Evolutionary conservation across 2,113 vertebrate genomes (phyloP), one percentile per base, ranked within the genome.

Genomic region (Mungos mungo): DNA sequence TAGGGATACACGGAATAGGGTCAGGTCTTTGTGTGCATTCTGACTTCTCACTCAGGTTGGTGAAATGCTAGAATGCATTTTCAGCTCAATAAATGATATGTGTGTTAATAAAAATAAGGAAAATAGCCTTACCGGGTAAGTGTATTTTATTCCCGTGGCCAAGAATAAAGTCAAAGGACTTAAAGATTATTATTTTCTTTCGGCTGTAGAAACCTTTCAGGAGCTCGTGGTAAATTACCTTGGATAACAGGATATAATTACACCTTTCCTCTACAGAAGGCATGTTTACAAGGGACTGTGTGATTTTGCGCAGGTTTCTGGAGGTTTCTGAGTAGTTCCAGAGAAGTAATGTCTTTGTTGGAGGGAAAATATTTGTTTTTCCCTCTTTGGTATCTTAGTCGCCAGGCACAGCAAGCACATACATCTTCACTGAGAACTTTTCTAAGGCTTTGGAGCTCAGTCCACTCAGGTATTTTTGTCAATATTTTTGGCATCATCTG

Each of bases 181-280:
- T 97, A 60, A 52, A 38, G 16, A 69, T 50, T 31, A 54, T 92
- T 88, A 63, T 83, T 97, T 97, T 97, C 50, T 93, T 93, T 81
- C 29, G 91, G 38, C 65, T 65, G 4, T 50, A 54, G 88, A 82
- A 95, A 74, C 23, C 54, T 84, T 92, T 91, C 3, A 68, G 71
- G 69, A 95, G 63, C 38, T 82, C 71, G 88, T 79, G 10, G 7
- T 60, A 27, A 87, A 57, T 95, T 88, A 93, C 92, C n/a, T 76
- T n/a, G 71, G 77, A 54, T 89, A 93, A 85, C 35, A 71, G 85
- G 66, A 47, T 82, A 71, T 96, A 95, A 96, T 96, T 65, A 88
- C 5, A 57, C n/a, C 71, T 69, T 94, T 57, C 0, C 0, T 91
- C 89, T 14, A 13, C 29, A 87, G 87, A 96, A 74, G 90, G 47